These are phyloP conservation scores for Crax fasciolata DNA, from an alignment of 2,797 vertebrate species.

Conservation along the genomic window DNA sequence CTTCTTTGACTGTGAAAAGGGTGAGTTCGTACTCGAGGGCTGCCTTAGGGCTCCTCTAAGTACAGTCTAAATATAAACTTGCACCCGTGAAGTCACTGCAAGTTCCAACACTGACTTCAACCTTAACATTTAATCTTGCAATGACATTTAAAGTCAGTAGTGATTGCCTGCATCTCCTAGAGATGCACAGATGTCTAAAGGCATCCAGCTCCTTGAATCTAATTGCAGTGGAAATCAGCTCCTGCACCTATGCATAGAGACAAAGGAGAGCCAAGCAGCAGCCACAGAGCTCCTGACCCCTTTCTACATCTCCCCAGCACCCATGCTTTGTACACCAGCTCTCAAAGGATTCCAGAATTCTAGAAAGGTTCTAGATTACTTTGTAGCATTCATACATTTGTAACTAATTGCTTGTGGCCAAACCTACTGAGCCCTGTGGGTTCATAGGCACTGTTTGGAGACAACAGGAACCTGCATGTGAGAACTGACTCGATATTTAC, in stretches of 20 bases:
- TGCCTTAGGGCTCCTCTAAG: constrained; percentile 54
- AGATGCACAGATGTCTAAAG: background rate
- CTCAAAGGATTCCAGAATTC: background rate
- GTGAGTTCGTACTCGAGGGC: background rate
- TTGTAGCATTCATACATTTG: too few species aligned
- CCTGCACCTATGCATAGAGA: background rate
- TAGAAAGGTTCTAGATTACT: too few species aligned
- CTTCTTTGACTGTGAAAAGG: background rate
- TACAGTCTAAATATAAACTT: constrained; percentile 51
- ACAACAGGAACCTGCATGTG: background rate
- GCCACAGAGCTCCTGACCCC: background rate
- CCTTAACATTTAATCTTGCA: background rate
- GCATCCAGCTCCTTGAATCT: background rate
- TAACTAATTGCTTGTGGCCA: too few species aligned
- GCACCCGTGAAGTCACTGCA: background rate
- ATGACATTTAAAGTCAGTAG: background rate
- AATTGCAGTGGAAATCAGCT: background rate
- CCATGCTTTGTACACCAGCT: fast-evolving
- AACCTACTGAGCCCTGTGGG: too few species aligned
- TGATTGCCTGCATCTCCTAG: background rate
- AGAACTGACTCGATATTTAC: background rate
- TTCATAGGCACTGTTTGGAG: background rate
- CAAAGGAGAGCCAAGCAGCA: background rate
- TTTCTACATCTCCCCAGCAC: background rate
- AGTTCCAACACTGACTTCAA: background rate